phyloP scores from a whole-genome alignment of 2,113 vertebrate species.

The Dicaeum eximium region DNA sequence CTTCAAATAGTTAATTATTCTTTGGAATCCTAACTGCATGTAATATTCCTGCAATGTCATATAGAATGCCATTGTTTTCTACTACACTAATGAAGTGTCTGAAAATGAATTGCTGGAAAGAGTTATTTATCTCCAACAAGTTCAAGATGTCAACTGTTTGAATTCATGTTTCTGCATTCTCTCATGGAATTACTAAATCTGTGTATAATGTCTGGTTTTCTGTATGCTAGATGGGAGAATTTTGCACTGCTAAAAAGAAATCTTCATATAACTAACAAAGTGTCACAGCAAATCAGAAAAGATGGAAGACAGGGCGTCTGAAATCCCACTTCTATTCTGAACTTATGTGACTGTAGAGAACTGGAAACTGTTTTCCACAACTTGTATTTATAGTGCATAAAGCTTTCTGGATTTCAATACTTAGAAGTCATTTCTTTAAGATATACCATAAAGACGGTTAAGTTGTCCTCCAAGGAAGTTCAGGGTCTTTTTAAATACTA shows the following conservation, averaged over 20 bases:
- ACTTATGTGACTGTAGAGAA: background rate
- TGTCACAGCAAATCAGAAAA: background rate
- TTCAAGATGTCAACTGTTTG: background rate
- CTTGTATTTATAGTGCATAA: background rate
- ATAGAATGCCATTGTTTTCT: background rate
- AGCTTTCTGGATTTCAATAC: background rate
- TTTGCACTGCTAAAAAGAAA: background rate
- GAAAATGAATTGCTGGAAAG: background rate
- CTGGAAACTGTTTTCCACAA: background rate
- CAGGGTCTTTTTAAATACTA: background rate
- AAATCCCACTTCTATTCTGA: background rate
- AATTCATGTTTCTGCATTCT: background rate
- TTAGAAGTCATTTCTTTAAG: background rate
- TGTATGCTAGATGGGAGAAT: background rate
- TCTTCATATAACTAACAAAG: background rate
- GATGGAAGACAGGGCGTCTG: background rate
- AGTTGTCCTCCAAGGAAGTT: background rate
- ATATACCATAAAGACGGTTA: background rate
- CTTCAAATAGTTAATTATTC: background rate
- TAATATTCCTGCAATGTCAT: background rate
- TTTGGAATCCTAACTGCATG: background rate
- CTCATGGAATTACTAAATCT: background rate
- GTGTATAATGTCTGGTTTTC: background rate
- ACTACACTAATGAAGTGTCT: background rate
- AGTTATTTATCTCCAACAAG: background rate